Conservation (phyloP, 2,113 vertebrate species). For the Mustela lutreola region DNA sequence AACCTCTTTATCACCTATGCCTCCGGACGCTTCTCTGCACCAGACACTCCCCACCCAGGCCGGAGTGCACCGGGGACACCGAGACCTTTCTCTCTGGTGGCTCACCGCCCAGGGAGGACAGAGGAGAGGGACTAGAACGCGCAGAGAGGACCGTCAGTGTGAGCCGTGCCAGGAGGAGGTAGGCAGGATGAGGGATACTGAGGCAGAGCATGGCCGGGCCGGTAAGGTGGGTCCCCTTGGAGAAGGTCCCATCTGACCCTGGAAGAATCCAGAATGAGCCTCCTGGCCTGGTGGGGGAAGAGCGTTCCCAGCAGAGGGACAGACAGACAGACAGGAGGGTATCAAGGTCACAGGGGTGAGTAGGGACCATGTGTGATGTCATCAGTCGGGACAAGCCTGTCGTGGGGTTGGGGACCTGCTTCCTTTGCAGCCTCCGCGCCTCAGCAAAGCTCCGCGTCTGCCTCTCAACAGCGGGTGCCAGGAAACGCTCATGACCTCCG, state of each 20-base stretch:
- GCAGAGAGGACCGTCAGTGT: neutral
- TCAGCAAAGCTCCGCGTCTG: neutral
- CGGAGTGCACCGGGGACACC: fast-evolving
- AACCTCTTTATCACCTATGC: fast-evolving
- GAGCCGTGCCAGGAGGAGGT: fast-evolving
- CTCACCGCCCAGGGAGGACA: neutral
- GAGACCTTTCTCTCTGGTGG: neutral
- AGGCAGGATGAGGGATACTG: fast-evolving
- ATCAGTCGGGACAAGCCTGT: neutral
- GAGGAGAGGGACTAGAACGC: neutral
- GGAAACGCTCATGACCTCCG: neutral
- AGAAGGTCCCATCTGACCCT: fast-evolving
- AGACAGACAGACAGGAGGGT: neutral
- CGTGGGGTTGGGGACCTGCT: fast-evolving
- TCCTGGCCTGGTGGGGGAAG: neutral
- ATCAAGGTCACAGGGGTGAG: neutral
- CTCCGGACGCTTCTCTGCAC: neutral
- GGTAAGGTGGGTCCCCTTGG: neutral
- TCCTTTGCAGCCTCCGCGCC: neutral
- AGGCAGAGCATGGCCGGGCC: fast-evolving
- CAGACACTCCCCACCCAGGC: fast-evolving
- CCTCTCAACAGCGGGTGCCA: neutral
- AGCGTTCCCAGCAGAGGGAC: neutral
- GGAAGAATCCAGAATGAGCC: neutral
- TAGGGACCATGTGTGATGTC: fast-evolving